These are phyloP conservation scores for Xestia xanthographa DNA, from an alignment of 2,888 invertebrate species.

Conservation along the genomic window DNA sequence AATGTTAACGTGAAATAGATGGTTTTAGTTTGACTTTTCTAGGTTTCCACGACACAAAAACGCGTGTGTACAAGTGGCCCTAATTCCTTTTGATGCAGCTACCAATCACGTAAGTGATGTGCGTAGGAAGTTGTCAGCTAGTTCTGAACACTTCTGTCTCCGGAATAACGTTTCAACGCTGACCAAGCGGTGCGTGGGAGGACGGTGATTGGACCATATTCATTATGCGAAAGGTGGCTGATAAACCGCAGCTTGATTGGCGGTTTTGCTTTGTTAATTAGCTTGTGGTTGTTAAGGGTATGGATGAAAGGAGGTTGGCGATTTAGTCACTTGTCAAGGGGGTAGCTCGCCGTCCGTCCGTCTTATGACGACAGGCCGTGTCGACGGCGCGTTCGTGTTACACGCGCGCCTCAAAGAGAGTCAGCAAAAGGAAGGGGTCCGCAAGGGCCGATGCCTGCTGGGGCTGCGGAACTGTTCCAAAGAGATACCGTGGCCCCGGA, in stretches of 20 bases:
- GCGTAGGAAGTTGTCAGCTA: conserved; percentile 39
- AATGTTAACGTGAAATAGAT: not conserved
- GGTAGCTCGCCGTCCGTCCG: too few species aligned
- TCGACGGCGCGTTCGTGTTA: too few species aligned
- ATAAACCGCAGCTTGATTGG: conserved; percentile 25
- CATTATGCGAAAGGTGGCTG: conserved; percentile 31
- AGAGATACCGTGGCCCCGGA: too few species aligned
- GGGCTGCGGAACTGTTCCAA: too few species aligned
- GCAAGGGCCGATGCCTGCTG: too few species aligned
- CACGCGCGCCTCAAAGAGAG: too few species aligned
- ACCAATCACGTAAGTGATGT: conserved; percentile 42
- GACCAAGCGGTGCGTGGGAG: conserved; percentile 28
- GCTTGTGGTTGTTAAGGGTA: not conserved
- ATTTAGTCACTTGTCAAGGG: not conserved
- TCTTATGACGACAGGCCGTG: too few species aligned
- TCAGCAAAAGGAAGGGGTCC: too few species aligned
- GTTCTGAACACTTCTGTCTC: not conserved
- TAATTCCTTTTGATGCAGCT: conserved; percentile 12
- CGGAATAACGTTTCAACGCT: conserved; percentile 17
- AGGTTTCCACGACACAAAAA: not conserved
- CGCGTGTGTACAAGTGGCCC: not conserved
- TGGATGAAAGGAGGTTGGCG: not conserved
- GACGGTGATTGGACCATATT: conserved; percentile 21
- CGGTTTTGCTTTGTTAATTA: conserved; percentile 31
- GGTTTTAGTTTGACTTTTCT: not conserved